These are phyloP conservation scores for Cranoglanis bouderius DNA, from an alignment of 2,113 vertebrate genomes.

Conservation along the genomic window DNA sequence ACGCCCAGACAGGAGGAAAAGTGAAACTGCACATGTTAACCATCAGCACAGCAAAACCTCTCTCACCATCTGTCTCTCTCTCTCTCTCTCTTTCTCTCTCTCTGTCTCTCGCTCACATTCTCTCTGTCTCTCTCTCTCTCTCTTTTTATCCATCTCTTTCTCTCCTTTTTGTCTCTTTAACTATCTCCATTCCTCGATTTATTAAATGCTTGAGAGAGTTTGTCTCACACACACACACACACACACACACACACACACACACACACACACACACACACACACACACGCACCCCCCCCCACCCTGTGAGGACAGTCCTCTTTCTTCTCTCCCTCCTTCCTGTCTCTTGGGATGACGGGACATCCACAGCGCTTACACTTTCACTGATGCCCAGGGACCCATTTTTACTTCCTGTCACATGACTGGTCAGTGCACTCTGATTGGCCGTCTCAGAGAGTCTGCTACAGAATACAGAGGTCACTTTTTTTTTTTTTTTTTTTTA, in stretches of 20 bases:
- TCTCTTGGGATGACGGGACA: slow-evolving; percentile 41
- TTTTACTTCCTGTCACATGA: slow-evolving; percentile 24
- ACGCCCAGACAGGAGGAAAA: slow-evolving; percentile 46
- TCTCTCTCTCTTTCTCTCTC: background rate
- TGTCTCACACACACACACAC: background rate
- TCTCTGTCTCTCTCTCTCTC: background rate
- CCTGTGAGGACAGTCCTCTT: background rate
- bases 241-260: slow-evolving; percentile 14
- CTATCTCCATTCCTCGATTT: slow-evolving; percentile 17
- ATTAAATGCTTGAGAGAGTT: background rate
- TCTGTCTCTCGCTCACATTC: background rate
- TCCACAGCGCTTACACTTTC: slow-evolving; percentile 29
- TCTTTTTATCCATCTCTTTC: background rate
- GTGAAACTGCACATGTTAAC: slow-evolving; percentile 40
- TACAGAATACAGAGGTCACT: slow-evolving; percentile 5
- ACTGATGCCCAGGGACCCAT: slow-evolving; percentile 42
- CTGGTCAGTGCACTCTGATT: slow-evolving; percentile 12
- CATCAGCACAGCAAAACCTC: slow-evolving; percentile 24
- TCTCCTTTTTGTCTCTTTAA: slow-evolving; percentile 46
- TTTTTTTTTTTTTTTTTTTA: background rate
- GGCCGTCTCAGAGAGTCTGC: background rate
- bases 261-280: background rate
- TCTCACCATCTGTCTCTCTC: background rate
- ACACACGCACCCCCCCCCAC: background rate
- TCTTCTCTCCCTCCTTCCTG: slow-evolving; percentile 2